Conservation (phyloP, 2,113 vertebrate species). For the Elephas maximus region DNA sequence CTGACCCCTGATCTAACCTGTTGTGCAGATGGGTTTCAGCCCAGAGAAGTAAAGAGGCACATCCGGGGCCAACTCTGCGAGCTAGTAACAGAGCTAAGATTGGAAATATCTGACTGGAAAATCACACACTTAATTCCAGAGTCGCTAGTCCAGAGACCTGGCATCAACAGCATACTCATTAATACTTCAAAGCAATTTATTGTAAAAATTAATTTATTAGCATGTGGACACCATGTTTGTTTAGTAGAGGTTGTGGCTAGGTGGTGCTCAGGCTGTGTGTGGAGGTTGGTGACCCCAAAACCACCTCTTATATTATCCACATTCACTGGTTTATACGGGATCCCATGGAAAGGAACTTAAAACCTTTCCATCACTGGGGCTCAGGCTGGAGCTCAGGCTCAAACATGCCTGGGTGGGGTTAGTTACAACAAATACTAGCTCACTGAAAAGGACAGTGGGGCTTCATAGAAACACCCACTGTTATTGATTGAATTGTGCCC, state of each 20-base stretch:
- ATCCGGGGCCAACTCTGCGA: not conserved
- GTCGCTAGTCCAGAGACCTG: not conserved
- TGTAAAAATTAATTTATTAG: slow-evolving; percentile 11
- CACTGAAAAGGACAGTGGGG: not conserved
- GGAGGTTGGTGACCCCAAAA: not conserved
- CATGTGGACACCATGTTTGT: not conserved
- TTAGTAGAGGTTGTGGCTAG: not conserved
- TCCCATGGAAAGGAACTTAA: not conserved
- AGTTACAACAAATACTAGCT: not conserved
- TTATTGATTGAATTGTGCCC: too few species aligned
- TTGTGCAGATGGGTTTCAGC: not conserved
- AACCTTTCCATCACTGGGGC: not conserved
- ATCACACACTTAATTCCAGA: not conserved
- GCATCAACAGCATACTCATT: not conserved
- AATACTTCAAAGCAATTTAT: not conserved
- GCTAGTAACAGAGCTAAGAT: not conserved
- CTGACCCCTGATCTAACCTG: not conserved
- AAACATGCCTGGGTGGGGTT: not conserved
- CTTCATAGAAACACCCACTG: not conserved
- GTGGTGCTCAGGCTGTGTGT: not conserved
- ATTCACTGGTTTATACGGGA: not conserved
- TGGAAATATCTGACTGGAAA: not conserved
- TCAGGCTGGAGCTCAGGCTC: not conserved
- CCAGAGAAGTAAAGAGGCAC: not conserved
- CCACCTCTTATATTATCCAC: not conserved